Percentiles rank a stretch among this genome's conserved stretches.
Evolutionary conservation across 2,888 invertebrate genomes (phyloP).

Genomic region (Archips crataeganus): DNA sequence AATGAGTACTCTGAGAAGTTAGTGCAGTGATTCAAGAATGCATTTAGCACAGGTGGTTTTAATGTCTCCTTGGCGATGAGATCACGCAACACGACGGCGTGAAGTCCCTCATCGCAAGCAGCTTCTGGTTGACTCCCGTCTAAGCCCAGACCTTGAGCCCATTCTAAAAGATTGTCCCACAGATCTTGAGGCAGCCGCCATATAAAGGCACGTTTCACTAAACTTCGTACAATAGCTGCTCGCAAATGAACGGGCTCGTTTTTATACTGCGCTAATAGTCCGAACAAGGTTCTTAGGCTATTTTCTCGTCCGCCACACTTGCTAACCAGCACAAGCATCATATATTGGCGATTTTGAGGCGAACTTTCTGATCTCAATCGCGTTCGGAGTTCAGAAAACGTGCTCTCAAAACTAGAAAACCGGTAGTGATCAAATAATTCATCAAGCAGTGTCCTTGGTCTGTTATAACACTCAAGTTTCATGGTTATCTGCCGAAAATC

Average conservation of each 20-base stretch:
- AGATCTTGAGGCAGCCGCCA: slow-evolving; percentile 36
- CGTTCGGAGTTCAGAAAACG: slow-evolving; percentile 16
- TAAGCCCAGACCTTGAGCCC: slow-evolving; percentile 30
- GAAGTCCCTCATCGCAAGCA: slow-evolving; percentile 30
- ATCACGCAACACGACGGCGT: slow-evolving; percentile 30
- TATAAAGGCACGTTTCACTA: slow-evolving; percentile 32
- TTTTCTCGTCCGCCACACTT: slow-evolving; percentile 25
- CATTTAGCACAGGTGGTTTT: neutral
- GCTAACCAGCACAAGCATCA: slow-evolving; percentile 26
- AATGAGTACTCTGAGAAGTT: slow-evolving; percentile 18
- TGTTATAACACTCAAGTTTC: neutral
- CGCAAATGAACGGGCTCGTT: slow-evolving; percentile 35
- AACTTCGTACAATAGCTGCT: slow-evolving; percentile 36
- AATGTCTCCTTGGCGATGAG: neutral
- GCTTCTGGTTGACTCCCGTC: slow-evolving; percentile 33
- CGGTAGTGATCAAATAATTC: slow-evolving; percentile 24
- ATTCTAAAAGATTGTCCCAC: slow-evolving; percentile 26
- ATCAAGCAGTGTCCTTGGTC: slow-evolving; percentile 14
- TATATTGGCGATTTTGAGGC: slow-evolving; percentile 21
- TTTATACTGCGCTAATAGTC: slow-evolving; percentile 13
- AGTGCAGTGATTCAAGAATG: slow-evolving; percentile 23
- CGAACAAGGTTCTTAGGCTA: slow-evolving; percentile 17
- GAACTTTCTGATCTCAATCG: slow-evolving; percentile 17
- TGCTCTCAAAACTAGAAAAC: slow-evolving; percentile 18
- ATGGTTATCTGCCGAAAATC: neutral